Evolutionary conservation across 2,888 invertebrate genomes (phyloP), one percentile per base, ranked within the genome.

Genomic region (Cephus rjabovi): DNA sequence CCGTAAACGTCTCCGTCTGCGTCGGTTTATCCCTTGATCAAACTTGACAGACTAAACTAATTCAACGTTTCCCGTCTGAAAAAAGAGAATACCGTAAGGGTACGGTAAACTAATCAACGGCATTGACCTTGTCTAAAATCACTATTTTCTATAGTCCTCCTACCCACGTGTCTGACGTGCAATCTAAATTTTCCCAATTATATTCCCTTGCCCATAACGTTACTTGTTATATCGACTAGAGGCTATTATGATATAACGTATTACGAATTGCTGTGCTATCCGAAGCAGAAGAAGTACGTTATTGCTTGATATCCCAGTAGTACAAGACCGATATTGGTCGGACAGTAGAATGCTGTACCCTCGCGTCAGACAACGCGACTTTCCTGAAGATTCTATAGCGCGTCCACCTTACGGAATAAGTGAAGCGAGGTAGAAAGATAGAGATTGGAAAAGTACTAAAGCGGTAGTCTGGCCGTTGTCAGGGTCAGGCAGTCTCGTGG

Each of bases 361-460:
- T 86, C 83, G 83, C 80, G 84, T 84, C 84, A 82, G 83, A 85
- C 85, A 86, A 85, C 83, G 84, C 85, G 85, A 87, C 88, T 87
- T 86, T 86, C 83, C 83, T 80, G 83, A 82, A 85, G 83, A 23
- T 56, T 56, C 56, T 23, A 34, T 34, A 34, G 71, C 71, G 23
- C 31, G 71, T 71, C 12, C 34, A 71, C 71, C 71, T 34, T 71
- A 71, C 34, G 71, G 71, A 34, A 31, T 31, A 71, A 34, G 33
- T 12, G 71, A 71, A 33, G 34, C 71, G 71, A 34, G 11, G 33
- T 75, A 80, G 75, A 79, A 75, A 80, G 83, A 82, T 82, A 79
- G 81, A 78, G 80, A 85, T 79, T 80, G 82, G 79, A 75, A 82
- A 78, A 83, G 75, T 79, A 78, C 79, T 77, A 78, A 34, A 77